These are phyloP conservation scores for Zosterops pallidus DNA, from an alignment of 2,113 vertebrate species.

Conservation along the genomic window DNA sequence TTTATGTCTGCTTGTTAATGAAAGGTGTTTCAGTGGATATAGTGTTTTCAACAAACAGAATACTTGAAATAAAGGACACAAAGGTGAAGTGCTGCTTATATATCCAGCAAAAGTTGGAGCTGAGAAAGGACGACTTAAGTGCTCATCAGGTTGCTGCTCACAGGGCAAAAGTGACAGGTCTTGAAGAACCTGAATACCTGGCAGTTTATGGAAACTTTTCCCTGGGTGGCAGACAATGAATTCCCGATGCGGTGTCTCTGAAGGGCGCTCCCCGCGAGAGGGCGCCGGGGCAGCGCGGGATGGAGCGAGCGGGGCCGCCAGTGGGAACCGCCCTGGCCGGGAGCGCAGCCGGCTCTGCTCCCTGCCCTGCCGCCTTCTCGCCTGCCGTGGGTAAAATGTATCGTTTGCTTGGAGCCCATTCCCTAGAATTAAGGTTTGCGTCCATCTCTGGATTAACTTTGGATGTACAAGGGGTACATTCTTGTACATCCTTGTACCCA, in stretches of 20 bases:
- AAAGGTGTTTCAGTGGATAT: not conserved
- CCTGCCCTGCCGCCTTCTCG: fast-evolving
- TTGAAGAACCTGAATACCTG: not conserved
- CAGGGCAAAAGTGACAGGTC: not conserved
- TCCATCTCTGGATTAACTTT: not conserved
- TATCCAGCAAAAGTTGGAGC: not conserved
- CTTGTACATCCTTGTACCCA: not conserved
- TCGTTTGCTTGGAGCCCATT: not conserved
- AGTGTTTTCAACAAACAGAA: not conserved
- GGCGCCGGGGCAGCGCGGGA: not conserved
- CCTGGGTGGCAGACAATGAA: not conserved
- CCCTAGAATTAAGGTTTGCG: not conserved
- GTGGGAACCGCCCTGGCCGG: not conserved
- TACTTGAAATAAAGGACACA: not conserved
- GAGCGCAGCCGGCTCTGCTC: not conserved
- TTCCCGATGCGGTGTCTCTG: fast-evolving
- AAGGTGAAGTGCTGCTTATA: not conserved
- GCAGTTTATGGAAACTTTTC: not conserved
- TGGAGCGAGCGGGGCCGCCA: not conserved
- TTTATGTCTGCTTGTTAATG: not conserved
- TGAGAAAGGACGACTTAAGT: not conserved
- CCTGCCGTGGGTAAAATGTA: not conserved
- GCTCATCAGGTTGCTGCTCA: not conserved
- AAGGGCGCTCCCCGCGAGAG: not conserved
- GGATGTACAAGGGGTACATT: not conserved